phyloP scores from a whole-genome alignment of 2,888 invertebrate genomes.

The Machimus atricapillus region DNA sequence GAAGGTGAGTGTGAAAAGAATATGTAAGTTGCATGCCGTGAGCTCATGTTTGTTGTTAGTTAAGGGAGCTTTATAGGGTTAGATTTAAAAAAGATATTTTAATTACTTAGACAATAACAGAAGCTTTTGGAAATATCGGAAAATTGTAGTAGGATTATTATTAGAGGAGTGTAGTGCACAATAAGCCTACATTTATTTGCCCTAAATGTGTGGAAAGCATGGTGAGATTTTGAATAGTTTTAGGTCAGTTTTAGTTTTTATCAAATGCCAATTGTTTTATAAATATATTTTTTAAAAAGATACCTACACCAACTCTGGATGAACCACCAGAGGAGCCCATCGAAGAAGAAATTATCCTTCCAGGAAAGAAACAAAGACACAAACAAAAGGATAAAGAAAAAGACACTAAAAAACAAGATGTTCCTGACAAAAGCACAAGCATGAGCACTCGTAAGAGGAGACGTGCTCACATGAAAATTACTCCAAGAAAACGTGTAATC shows the following conservation, averaged over 20 bases:
- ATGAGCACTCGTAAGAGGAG: conserved; percentile 46
- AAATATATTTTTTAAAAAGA: not conserved
- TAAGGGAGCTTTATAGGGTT: too few relatives aligned
- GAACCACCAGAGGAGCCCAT: not conserved
- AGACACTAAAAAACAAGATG: not conserved
- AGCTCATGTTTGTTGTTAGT: not conserved
- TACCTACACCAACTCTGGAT: not conserved
- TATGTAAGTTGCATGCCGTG: not conserved
- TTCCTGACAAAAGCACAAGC: not conserved
- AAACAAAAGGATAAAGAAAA: not conserved
- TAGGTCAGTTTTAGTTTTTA: not conserved
- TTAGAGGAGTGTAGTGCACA: too few relatives aligned
- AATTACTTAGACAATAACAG: too few relatives aligned
- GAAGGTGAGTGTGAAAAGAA: not conserved
- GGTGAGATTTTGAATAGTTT: too few relatives aligned
- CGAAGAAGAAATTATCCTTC: not conserved
- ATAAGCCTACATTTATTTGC: too few relatives aligned
- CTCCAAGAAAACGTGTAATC: conserved; percentile 51
- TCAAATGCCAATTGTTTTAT: not conserved
- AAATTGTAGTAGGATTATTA: too few relatives aligned
- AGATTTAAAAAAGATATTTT: too few relatives aligned
- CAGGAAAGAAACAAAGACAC: not conserved
- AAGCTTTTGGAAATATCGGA: too few relatives aligned
- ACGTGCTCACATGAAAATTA: conserved; percentile 52
- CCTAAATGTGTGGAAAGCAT: too few relatives aligned